Conservation (phyloP, 1,140 invertebrate genomes). For the Pararge aegeria region DNA sequence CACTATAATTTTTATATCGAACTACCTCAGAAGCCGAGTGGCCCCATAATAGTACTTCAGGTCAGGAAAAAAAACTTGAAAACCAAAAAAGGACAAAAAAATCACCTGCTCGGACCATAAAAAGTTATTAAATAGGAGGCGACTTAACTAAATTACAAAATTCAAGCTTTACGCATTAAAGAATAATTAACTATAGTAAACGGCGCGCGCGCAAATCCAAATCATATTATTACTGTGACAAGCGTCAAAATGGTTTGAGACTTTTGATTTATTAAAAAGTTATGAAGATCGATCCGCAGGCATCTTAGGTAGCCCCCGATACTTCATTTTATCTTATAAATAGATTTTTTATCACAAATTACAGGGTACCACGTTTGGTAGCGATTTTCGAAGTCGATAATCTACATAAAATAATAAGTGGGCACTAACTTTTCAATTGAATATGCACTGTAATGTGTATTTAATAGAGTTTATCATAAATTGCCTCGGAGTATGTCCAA, state of each 20-base stretch:
- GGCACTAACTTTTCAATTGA: conserved; percentile 34
- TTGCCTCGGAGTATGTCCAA: conserved; percentile 19
- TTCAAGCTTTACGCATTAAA: conserved; percentile 67
- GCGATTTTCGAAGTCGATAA: conserved; percentile 56
- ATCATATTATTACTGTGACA: conserved; percentile 59
- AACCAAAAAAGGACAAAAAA: conserved; percentile 46
- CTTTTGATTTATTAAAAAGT: conserved; percentile 62
- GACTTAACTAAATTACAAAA: conserved; percentile 76
- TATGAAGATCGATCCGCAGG: conserved; percentile 62
- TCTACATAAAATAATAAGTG: conserved; percentile 43
- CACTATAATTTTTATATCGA: conserved; percentile 68
- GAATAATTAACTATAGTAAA: conserved; percentile 64
- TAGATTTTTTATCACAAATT: conserved; percentile 78
- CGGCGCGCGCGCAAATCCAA: conserved; percentile 45
- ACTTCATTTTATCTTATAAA: conserved; percentile 76
- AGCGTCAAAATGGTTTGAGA: conserved; percentile 64
- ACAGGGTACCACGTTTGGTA: conserved; percentile 74
- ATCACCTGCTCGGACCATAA: conserved; percentile 59
- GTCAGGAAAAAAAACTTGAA: conserved; percentile 27
- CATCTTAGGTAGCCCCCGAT: conserved; percentile 70
- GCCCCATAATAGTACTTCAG: conserved; percentile 44
- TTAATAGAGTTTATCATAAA: conserved; percentile 57
- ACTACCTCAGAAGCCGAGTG: conserved; percentile 71
- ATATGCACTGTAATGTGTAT: conserved; percentile 54
- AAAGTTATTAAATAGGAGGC: conserved; percentile 74